phyloP scores from a whole-genome alignment of 2,888 invertebrate genomes.

The Volucella inflata region DNA sequence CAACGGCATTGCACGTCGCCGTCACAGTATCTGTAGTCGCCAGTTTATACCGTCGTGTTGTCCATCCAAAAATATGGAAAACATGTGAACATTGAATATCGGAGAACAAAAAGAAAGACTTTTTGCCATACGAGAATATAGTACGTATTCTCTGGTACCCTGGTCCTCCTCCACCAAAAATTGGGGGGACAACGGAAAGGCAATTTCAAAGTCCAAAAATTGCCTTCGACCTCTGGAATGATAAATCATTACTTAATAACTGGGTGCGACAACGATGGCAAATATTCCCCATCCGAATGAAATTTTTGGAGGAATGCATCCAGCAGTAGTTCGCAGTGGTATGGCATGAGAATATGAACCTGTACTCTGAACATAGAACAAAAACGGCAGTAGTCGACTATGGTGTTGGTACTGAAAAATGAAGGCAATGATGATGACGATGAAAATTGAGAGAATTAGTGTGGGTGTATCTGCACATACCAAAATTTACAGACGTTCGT shows the following conservation, averaged over 20 bases:
- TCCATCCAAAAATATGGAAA: slow-evolving; percentile 60
- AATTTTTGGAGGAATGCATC: slow-evolving; percentile 48
- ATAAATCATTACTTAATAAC: slow-evolving; percentile 76
- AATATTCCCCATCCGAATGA: slow-evolving; percentile 71
- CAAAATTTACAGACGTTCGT: slow-evolving; percentile 43
- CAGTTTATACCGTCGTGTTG: slow-evolving; percentile 13
- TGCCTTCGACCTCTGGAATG: slow-evolving; percentile 70
- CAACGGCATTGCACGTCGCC: slow-evolving; percentile 9
- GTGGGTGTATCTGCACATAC: slow-evolving; percentile 6
- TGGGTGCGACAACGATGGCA: slow-evolving; percentile 76
- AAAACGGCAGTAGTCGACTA: slow-evolving; percentile 49
- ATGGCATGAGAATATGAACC: slow-evolving; percentile 37
- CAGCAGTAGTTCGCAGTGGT: too few species aligned
- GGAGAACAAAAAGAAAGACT: slow-evolving; percentile 30
- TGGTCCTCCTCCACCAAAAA: not conserved
- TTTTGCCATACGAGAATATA: too few species aligned
- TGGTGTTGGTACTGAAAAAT: slow-evolving; percentile 22
- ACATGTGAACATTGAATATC: slow-evolving; percentile 68
- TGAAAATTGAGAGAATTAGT: slow-evolving; percentile 23
- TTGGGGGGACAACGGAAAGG: slow-evolving; percentile 41
- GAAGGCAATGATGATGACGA: slow-evolving; percentile 42
- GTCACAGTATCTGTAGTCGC: slow-evolving; percentile 18
- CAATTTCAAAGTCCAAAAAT: slow-evolving; percentile 74
- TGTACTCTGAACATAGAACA: slow-evolving; percentile 17
- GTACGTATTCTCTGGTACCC: too few species aligned